Conservation (phyloP, 1,140 invertebrate genomes). For the Zeugodacus cucurbitae region DNA sequence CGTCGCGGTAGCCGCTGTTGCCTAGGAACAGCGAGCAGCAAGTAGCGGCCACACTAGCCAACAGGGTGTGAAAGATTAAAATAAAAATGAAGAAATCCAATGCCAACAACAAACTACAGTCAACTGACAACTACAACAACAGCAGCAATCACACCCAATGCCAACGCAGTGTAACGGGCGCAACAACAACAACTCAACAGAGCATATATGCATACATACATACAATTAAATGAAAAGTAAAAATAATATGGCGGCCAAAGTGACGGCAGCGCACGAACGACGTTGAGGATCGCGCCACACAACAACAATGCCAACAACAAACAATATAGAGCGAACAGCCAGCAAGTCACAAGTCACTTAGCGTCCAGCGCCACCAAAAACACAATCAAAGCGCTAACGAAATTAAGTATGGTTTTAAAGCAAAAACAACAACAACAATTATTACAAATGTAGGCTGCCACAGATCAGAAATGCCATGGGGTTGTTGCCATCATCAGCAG, state of each 20-base stretch:
- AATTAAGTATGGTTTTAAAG: neutral
- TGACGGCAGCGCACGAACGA: constrained; percentile 36
- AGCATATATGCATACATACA: neutral
- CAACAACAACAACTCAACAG: neutral
- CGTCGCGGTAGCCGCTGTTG: neutral
- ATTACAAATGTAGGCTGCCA: neutral
- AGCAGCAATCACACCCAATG: neutral
- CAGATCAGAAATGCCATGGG: neutral
- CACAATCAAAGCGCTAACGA: neutral
- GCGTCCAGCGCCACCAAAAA: neutral
- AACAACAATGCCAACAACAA: neutral
- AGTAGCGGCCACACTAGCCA: neutral
- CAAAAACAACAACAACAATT: neutral
- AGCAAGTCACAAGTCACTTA: constrained; percentile 3
- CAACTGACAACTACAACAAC: neutral
- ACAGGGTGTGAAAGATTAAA: constrained; percentile 36
- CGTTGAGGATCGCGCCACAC: neutral
- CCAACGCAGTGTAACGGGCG: neutral
- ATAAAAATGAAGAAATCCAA: constrained; percentile 38
- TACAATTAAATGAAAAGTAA: constrained; percentile 10
- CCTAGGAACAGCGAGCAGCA: neutral
- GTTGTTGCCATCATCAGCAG: neutral
- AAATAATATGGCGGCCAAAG: constrained; percentile 44
- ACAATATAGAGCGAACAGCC: neutral
- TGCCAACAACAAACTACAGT: neutral